Evolutionary conservation across 1,140 invertebrate species (phyloP).

Genomic region (Calliphora vicina): DNA sequence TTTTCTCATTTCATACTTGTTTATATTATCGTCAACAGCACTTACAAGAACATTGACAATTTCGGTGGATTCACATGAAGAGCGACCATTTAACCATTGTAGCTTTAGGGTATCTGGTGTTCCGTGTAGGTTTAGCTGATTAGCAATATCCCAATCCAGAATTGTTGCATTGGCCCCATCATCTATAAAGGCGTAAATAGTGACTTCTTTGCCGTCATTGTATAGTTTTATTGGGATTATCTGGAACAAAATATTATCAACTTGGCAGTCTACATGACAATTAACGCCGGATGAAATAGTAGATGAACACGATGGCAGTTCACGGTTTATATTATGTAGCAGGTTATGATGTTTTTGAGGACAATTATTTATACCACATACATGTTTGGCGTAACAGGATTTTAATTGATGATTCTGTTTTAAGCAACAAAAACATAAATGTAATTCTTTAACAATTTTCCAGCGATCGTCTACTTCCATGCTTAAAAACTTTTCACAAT

Average conservation of each 20-base stretch:
- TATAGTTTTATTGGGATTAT: background rate
- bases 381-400: too few relatives aligned
- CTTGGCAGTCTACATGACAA: background rate
- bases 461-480: background rate
- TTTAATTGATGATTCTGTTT: too few relatives aligned
- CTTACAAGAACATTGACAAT: background rate
- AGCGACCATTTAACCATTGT: background rate
- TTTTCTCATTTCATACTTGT: background rate
- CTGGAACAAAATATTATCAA: conserved; percentile 35
- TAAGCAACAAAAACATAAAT: background rate
- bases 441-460: background rate
- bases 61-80: background rate
- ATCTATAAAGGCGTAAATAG: conserved; percentile 20
- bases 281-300: background rate
- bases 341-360: background rate
- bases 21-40: background rate
- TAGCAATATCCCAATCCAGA: background rate
- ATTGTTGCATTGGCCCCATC: conserved; percentile 19
- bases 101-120: background rate
- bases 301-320: background rate
- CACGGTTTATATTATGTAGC: background rate
- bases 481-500: background rate
- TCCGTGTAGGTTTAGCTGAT: background rate
- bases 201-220: background rate
- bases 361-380: background rate